These are phyloP conservation scores for Anguilla pacifica DNA, from an alignment of 2,797 vertebrate species.

Conservation along the genomic window DNA sequence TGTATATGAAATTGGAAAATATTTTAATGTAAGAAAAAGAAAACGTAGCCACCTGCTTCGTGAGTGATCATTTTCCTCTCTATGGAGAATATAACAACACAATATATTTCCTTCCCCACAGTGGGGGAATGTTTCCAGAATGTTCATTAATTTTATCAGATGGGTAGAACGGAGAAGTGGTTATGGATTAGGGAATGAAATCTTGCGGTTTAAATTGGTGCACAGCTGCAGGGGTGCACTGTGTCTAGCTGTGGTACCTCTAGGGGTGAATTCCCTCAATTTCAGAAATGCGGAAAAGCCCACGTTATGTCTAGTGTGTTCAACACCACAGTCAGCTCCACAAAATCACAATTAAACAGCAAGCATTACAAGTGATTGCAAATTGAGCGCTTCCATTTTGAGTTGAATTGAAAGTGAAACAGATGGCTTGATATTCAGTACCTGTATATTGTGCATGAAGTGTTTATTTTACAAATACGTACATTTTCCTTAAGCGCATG, in stretches of 20 bases:
- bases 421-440: not conserved
- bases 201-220: not conserved
- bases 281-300: not conserved
- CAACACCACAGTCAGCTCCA: not conserved
- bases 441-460: not conserved
- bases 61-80: not conserved
- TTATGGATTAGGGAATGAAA: not conserved
- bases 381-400: not conserved
- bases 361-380: not conserved
- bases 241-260: not conserved
- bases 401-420: not conserved
- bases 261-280: not conserved
- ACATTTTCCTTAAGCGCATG: not conserved
- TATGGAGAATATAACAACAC: not conserved
- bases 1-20: not conserved
- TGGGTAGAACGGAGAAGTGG: not conserved
- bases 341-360: slow-evolving; percentile 9
- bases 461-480: not conserved
- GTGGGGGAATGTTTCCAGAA: not conserved
- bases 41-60: not conserved
- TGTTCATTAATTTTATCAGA: not conserved
- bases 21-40: slow-evolving; percentile 2
- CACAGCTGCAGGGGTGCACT: not conserved
- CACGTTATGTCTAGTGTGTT: not conserved
- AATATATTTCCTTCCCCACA: not conserved